Evolutionary conservation across 2,113 vertebrate species (phyloP), one percentile per base, ranked within the genome.

Genomic region (Callipepla californica): DNA sequence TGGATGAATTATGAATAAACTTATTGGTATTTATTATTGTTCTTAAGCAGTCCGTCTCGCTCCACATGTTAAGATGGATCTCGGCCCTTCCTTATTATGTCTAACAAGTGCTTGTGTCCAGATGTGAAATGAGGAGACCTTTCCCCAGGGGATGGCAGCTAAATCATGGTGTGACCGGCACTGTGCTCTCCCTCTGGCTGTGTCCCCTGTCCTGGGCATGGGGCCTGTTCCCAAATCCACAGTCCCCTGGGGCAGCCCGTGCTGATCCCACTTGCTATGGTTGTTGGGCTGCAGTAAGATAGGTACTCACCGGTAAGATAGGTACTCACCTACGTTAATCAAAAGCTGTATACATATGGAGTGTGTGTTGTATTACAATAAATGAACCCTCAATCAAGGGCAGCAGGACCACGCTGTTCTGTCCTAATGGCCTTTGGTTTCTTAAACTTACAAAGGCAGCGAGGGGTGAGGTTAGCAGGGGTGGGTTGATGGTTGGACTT

Each of bases 1-100:
- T 0, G 5, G 74, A 96, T 87, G 68, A 91, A 75, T 94, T 95
- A 89, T 94, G 92, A 94, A 95, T 91, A 78, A 95, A 42, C 47
- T n/a, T 65, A 85, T 57, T 88, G 80, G 87, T 95, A 82, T 88
- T 88, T 94, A 79, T 84, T 95, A 40, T 73, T 93, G 74, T 91
- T 92, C 69, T 92, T 90, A 70, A 91, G 30, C 62, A 69, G 72
- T 74, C 63, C 67, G 69, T 80, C 57, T 95, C 36, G 2, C 63
- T 72, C 75, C 50, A 75, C 6, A 20, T 51, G 65, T 78, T 80
- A 45, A 59, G 80, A 79, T 55, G 86, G 76, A 69, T 95, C 93
- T 75, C 55, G 58, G 63, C 17, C 85, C 75, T 73, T 75, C 61
- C 78, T 85, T 55, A 8, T 57, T 40, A 67, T 65, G 40, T 30